phyloP scores from a whole-genome alignment of 1,140 invertebrate genomes.

The Charaxes varanes region DNA sequence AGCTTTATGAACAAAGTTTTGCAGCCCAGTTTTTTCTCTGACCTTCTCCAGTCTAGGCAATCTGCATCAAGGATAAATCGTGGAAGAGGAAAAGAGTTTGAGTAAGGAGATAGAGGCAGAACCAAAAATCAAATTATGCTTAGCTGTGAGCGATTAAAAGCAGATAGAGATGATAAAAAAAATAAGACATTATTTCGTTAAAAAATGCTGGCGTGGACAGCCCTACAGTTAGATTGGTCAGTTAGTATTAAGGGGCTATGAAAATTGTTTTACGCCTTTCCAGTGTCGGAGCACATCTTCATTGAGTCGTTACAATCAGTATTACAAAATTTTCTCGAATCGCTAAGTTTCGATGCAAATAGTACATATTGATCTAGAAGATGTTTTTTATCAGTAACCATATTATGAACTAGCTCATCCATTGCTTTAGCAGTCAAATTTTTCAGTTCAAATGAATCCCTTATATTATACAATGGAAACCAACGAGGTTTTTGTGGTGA shows the following conservation, averaged over 20 bases:
- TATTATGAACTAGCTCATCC: conserved; percentile 61
- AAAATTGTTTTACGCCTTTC: conserved; percentile 71
- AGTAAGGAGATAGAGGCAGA: neutral
- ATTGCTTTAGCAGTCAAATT: conserved; percentile 67
- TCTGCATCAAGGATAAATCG: too few species aligned
- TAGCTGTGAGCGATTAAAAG: too few species aligned
- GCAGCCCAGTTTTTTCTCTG: too few species aligned
- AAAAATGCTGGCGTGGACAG: conserved; percentile 13
- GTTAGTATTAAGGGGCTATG: conserved; percentile 55
- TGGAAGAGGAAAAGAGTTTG: too few species aligned
- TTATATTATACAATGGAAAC: conserved; percentile 81
- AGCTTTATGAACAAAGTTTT: too few species aligned
- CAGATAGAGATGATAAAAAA: neutral
- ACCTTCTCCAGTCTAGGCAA: too few species aligned
- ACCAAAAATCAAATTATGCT: too few species aligned
- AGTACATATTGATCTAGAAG: conserved; percentile 60
- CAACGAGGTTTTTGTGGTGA: conserved; percentile 75
- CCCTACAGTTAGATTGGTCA: conserved; percentile 42
- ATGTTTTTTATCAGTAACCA: conserved; percentile 57
- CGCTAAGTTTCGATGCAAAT: conserved; percentile 74
- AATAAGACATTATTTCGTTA: neutral
- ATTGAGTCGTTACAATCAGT: conserved; percentile 74
- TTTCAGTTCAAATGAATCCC: conserved; percentile 75
- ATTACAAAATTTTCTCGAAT: conserved; percentile 69
- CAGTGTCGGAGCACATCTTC: conserved; percentile 57